Conservation (phyloP, 2,113 vertebrate species). For the Hippocampus barbouri region DNA sequence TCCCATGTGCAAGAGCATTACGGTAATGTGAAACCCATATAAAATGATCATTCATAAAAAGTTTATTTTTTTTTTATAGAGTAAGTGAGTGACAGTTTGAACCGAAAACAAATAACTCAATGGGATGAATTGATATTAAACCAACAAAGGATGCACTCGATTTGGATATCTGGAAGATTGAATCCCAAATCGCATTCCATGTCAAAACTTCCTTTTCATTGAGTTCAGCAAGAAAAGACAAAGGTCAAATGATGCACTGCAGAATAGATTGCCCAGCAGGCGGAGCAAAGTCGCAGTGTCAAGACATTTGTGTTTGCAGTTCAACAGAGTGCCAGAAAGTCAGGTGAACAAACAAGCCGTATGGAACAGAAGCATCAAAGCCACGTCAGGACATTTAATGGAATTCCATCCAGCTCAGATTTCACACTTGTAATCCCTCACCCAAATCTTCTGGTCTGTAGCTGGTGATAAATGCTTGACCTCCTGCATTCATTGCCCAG, state of each 20-base stretch:
- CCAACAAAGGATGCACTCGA: slow-evolving; percentile 5
- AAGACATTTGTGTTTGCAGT: slow-evolving; percentile 34
- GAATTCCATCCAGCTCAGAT: slow-evolving; percentile 41
- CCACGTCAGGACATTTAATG: slow-evolving; percentile 27
- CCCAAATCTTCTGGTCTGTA: slow-evolving; percentile 62
- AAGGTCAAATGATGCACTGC: slow-evolving; percentile 23
- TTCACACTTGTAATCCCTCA: slow-evolving; percentile 50
- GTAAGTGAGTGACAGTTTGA: neutral
- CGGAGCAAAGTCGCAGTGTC: slow-evolving; percentile 21
- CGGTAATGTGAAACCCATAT: no score
- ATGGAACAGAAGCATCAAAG: slow-evolving; percentile 41
- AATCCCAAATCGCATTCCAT: slow-evolving; percentile 38
- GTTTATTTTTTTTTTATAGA: neutral
- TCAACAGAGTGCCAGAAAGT: slow-evolving; percentile 40
- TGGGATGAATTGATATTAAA: neutral
- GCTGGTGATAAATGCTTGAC: slow-evolving; percentile 49
- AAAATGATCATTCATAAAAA: no score
- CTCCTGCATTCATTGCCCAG: slow-evolving; percentile 62
- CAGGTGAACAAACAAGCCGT: slow-evolving; percentile 57
- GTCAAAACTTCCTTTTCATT: slow-evolving; percentile 42
- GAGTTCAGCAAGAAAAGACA: slow-evolving; percentile 37
- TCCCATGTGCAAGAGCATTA: no score
- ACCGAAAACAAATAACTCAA: neutral
- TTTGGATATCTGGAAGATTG: slow-evolving; percentile 37
- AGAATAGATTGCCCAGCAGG: slow-evolving; percentile 17